phyloP scores from a whole-genome alignment of 2,113 vertebrate genomes.

The Nyctereutes procyonoides region DNA sequence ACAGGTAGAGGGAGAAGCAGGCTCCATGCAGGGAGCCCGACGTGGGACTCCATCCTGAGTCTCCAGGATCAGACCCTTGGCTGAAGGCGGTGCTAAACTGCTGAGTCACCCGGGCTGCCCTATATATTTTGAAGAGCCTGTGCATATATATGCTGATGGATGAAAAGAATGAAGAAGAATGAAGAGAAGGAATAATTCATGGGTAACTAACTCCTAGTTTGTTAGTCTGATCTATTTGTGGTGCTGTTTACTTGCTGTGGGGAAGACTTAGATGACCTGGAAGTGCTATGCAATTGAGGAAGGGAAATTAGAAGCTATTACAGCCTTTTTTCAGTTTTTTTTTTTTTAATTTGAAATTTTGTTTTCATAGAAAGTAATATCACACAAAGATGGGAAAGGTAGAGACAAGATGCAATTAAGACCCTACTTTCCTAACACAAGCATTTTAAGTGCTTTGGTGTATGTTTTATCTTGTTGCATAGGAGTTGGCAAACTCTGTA shows the following conservation, averaged over 20 bases:
- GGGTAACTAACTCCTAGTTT: not conserved
- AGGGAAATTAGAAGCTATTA: conserved; percentile 19
- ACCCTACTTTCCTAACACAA: not conserved
- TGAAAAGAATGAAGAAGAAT: not conserved
- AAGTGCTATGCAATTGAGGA: not conserved
- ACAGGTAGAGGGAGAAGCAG: too few species aligned
- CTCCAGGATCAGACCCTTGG: too few species aligned
- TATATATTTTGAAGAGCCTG: not conserved
- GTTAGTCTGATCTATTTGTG: not conserved
- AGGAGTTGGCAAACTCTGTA: not conserved
- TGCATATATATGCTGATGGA: not conserved
- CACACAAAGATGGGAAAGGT: not conserved
- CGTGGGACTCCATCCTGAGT: too few species aligned
- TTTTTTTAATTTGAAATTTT: not conserved
- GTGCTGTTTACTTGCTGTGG: not conserved
- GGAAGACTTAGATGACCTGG: not conserved
- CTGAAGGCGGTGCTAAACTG: too few species aligned
- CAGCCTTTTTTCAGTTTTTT: not conserved
- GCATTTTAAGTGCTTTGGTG: conserved; percentile 1
- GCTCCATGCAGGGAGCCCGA: too few species aligned
- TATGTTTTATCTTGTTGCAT: not conserved
- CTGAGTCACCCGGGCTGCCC: too few species aligned
- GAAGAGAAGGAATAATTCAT: conserved; percentile 1
- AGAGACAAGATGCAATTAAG: conserved; percentile 24
- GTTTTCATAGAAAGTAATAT: not conserved